Percentiles rank a stretch among this genome's conserved stretches.
Evolutionary conservation across 2,113 vertebrate genomes (phyloP).

Genomic region (Tetrax tetrax): DNA sequence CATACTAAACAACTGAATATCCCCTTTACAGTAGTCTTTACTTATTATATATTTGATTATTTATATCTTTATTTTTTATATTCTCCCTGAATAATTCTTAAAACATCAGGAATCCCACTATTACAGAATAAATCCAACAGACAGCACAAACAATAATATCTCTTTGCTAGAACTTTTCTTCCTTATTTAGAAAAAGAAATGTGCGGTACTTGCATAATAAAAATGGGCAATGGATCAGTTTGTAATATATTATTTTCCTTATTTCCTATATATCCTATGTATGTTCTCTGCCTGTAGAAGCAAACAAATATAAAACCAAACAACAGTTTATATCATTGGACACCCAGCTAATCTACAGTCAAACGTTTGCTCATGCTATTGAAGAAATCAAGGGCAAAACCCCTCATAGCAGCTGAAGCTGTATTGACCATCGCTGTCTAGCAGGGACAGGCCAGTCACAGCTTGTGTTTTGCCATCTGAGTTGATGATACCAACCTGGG

Average conservation of each 20-base stretch:
- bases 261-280: background rate
- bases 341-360: background rate
- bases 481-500: conserved; percentile 71
- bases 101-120: background rate
- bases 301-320: background rate
- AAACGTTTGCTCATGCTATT: background rate
- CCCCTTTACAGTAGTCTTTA: background rate
- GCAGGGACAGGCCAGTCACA: background rate
- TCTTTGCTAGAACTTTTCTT: background rate
- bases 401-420: background rate
- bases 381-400: background rate
- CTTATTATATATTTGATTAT: background rate
- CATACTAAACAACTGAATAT: background rate
- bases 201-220: background rate
- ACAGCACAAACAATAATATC: background rate
- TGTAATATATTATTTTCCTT: background rate
- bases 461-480: background rate
- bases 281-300: background rate
- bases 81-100: background rate
- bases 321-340: background rate
- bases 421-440: background rate
- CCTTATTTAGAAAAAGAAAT: background rate
- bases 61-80: background rate
- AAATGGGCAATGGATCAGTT: background rate
- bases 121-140: background rate